Evolutionary conservation across 2,888 invertebrate genomes (phyloP), one percentile per base, ranked within the genome.

Genomic region (Sinhomidia bicolor): DNA sequence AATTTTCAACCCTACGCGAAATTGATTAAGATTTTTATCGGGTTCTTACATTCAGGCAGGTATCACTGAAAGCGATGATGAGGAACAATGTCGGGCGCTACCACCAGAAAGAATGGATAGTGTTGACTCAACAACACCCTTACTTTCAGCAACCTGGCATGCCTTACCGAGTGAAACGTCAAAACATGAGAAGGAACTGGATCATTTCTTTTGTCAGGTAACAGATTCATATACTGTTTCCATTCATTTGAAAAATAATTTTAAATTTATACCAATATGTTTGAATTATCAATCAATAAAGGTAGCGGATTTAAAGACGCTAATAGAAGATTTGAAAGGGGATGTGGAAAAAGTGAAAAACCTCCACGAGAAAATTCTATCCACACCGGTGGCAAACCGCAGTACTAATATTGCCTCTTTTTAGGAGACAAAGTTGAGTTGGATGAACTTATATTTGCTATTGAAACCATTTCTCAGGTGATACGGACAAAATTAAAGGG

Each of bases 401-500:
- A 94, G 94, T 94, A 93, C 93, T 93, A n/a, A n/a, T n/a, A n/a
- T n/a, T n/a, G n/a, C n/a, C n/a, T 68, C 41, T 36, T 89, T 85
- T 7, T 60, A 91, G 91, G 80, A 74, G 88, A 95, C 92, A 95
- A 95, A 93, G 94, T 95, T 90, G 95, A 95, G 93, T 93, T 96
- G 93, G 96, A 96, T 90, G 93, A 93, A 41, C 94, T 95, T 91
- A 95, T 95, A 91, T 94, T 94, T 90, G 94, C 94, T 62, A 94
- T 95, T 89, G 94, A 94, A 92, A 94, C 94, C 80, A 93, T 94
- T 1, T 95, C 95, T 7, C 93, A 94, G 89, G 94, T 94, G 93
- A 93, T 95, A 90, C 94, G 95, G 92, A 94, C 94, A 79, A 95
- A 95, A 92, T 94, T 96, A 92, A 94, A 95, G 91, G 95, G 91